Base-by-base conservation (phyloP, 1,140 invertebrate species). In the Pachypeltis micranthus region DNA sequence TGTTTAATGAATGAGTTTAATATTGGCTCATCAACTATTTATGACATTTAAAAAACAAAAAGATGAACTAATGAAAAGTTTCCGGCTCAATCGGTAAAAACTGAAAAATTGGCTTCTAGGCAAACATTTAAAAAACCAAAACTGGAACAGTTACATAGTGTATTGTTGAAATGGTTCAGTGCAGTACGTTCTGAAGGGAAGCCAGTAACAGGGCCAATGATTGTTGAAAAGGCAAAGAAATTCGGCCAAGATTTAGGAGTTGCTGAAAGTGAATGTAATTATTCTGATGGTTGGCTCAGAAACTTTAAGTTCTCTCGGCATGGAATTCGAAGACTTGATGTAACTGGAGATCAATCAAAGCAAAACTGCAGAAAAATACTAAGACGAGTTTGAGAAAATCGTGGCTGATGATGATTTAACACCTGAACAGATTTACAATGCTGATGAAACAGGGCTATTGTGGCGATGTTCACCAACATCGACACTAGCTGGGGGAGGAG, bases 181-280 rank as follows among this genome's bases (percentile, higher is more conserved):
- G 61, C 47, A 51, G 44, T 59, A 56, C 44, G 47, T 31, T 63
- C 61, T 59, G 61, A 63, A 56, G 61, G 61, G 7, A 63, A 63
- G 44, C 47, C 61, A 14, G 51, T 63, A 34, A 63, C 61, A 24
- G 61, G 51, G 25, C 61, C 51, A 24, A 63, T 63, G 61, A 63
- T 56, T 39, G 34, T 39, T 44, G 59, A 61, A 61, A 61, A 61
- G 34, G 29, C 59, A 61, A 61, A 61, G 39, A 19, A 44, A 21
- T 61, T 61, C 34, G 3, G 34, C 4, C 59, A 39, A 39, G 59
- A 44, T 61, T 19, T 62, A 27, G 44, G 34, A 39, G 7, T 39
- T 39, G 26, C 28, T 31, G 23, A 26, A 47, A 57, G 26, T 24
- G 16, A 55, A 39, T 55, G n/a, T 31, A 23, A 56, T 56, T 56